These are phyloP conservation scores for Otus sunia DNA, from an alignment of 2,113 vertebrate genomes.

Conservation along the genomic window DNA sequence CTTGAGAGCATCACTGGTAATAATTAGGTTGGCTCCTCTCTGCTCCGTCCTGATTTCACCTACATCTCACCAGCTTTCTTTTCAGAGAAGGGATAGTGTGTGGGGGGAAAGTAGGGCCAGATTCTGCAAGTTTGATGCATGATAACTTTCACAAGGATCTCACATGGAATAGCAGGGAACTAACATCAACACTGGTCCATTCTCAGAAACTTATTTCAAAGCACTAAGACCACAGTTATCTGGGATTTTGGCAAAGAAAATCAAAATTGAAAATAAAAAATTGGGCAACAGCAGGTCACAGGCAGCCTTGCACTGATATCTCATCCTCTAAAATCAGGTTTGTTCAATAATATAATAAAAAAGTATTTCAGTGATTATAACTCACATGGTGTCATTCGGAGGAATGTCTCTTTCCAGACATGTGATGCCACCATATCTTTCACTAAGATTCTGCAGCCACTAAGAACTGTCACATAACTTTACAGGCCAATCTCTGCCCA, in stretches of 20 bases:
- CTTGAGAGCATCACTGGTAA: background rate
- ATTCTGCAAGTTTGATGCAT: background rate
- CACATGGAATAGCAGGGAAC: background rate
- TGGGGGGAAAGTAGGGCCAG: background rate
- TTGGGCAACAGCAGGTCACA: background rate
- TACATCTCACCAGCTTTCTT: background rate
- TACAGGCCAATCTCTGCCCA: background rate
- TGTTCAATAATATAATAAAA: background rate
- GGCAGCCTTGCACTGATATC: background rate
- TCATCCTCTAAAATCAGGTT: background rate
- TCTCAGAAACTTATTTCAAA: background rate
- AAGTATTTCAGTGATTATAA: background rate
- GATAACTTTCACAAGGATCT: background rate
- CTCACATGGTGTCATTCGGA: background rate
- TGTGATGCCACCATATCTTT: background rate
- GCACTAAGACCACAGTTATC: background rate
- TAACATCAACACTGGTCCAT: background rate
- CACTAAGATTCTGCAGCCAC: background rate
- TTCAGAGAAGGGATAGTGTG: background rate
- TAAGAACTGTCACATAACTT: background rate
- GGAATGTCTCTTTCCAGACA: background rate
- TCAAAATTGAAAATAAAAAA: background rate
- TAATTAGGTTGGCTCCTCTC: background rate
- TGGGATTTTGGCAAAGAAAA: background rate
- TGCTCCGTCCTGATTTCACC: slow-evolving; percentile 8